A percentile compares a stretch with the other conserved stretches of the same genome.
These are phyloP conservation scores for Tachina lurida DNA, from an alignment of 2,888 invertebrate species.

Conservation along the genomic window DNA sequence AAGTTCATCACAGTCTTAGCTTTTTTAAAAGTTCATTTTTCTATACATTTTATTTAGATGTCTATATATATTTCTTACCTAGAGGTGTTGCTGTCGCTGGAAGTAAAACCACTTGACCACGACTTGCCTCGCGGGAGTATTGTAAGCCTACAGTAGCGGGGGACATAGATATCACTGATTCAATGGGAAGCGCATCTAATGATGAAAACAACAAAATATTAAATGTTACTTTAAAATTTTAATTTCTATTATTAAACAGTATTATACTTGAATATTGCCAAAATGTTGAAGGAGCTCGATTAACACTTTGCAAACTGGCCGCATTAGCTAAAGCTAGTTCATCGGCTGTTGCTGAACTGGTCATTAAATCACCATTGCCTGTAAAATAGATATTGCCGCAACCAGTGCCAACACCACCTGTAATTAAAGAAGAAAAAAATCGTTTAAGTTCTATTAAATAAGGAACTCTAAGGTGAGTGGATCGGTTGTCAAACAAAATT, in stretches of 20 bases:
- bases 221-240: background rate
- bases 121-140: constrained; percentile 92
- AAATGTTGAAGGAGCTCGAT: constrained; percentile 84
- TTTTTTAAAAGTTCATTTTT: background rate
- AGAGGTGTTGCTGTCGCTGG: constrained; percentile 87
- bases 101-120: constrained; percentile 91
- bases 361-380: constrained; percentile 80
- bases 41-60: background rate
- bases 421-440: constrained; percentile 38
- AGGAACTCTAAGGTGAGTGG: too few relatives aligned
- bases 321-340: constrained; percentile 79
- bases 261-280: constrained; percentile 90
- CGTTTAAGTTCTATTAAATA: too few relatives aligned
- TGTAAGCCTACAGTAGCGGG: constrained; percentile 92
- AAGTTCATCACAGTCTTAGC: background rate
- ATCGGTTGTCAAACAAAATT: too few relatives aligned
- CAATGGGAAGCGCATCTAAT: constrained; percentile 88
- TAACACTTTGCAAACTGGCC: constrained; percentile 75
- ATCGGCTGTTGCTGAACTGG: constrained; percentile 77
- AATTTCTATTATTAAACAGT: constrained; percentile 72
- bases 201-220: background rate
- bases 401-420: constrained; percentile 78
- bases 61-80: constrained; percentile 82
- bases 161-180: constrained; percentile 89
- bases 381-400: constrained; percentile 81